Conservation (phyloP, 2,888 invertebrate species). For the Cantharis lateralis region DNA sequence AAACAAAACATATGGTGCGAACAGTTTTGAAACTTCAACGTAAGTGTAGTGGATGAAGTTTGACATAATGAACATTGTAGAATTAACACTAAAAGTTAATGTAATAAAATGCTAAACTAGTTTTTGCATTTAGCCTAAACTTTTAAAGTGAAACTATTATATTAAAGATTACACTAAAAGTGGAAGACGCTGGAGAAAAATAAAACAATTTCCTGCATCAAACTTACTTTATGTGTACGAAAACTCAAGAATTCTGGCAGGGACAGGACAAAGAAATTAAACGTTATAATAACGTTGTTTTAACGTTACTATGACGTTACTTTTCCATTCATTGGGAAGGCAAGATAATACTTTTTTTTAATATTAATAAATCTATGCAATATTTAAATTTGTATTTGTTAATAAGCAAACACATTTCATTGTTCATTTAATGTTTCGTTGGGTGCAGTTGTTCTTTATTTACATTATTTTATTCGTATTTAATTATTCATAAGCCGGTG, state of each 20-base stretch:
- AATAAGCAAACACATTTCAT: background rate
- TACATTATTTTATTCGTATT: background rate
- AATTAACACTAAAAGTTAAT: background rate
- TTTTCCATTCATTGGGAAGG: no score
- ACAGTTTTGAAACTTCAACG: background rate
- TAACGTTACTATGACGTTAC: no score
- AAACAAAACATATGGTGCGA: background rate
- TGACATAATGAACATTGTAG: background rate
- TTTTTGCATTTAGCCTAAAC: background rate
- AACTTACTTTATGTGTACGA: no score
- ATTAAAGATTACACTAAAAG: background rate
- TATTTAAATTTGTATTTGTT: background rate
- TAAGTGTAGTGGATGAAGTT: background rate
- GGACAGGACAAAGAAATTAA: background rate
- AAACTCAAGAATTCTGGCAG: background rate
- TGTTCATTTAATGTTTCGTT: background rate
- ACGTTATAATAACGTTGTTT: background rate
- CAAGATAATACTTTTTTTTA: no score
- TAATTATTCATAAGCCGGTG: background rate
- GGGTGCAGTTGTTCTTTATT: background rate
- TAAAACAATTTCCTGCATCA: background rate
- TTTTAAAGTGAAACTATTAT: background rate
- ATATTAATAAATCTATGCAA: background rate
- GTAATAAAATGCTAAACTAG: background rate
- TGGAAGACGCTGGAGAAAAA: background rate